Base-by-base conservation (phyloP, 2,113 vertebrate species). In the Pionites leucogaster region DNA sequence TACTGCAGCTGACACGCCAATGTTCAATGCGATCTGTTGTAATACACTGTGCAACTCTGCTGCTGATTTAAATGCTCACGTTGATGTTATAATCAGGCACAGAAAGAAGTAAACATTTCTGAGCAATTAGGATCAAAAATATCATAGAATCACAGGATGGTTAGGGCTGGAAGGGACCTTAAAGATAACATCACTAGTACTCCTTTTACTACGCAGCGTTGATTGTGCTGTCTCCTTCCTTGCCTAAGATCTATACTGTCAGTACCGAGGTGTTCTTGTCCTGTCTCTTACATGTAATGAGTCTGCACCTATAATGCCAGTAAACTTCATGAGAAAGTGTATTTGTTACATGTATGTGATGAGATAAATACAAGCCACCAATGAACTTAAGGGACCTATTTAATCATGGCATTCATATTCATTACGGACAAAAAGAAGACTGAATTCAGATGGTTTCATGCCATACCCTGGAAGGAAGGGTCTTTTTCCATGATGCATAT, bases 21-120 rank as follows among this genome's bases (percentile, higher is more conserved):
- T 35, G 33, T 59, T 59, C 57, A 59, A 5, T 12, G 14, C 23
- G 5, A 17, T 0, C 0, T 11, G 50, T 13, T 57, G 55, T 7
- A 17, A 63, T 5, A 13, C 1, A 33, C 65, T 31, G 2, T 2
- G 33, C 35, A 16, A 23, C 33, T 37, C 60, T 47, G 72, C 64
- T 72, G 75, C 55, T 49, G 25, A 42, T 28, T 49, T 14, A n/a
- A 69, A 50, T 10, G 17, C 24, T 57, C 16, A 28, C 46, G 27
- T 10, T 24, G 37, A 2, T 1, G 9, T 17, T 53, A 33, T 3
- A 44, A 74, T 65, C 35, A 41, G 4, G 1, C 17, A 31, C 33
- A 52, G 75, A 47, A 79, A n/a, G 35, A 31, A 37, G 10, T 37
- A 22, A 72, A 39, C 5, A 46, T 24, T 59, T 74, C 53, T 59